Percentiles rank a stretch among this genome's conserved stretches.
phyloP scores from a whole-genome alignment of 92 coral and sea anemone species.

The Blastomussa wellsi region DNA sequence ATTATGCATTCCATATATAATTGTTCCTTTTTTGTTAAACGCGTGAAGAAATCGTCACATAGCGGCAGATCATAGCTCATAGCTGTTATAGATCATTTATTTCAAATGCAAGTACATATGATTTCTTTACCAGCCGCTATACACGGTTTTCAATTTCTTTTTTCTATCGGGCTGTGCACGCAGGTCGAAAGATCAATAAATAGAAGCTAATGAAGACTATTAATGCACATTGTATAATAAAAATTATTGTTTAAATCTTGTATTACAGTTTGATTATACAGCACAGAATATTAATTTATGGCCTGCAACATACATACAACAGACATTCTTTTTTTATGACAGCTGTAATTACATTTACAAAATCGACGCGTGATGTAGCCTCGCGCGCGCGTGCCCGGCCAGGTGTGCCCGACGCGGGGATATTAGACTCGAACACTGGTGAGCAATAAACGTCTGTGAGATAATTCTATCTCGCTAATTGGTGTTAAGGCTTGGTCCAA shows the following conservation, averaged over 20 bases:
- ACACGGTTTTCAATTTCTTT: neutral
- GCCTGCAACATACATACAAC: neutral
- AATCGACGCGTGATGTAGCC: neutral
- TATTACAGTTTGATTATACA: neutral
- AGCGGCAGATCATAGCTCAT: neutral
- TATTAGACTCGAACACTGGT: no score
- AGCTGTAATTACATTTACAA: neutral
- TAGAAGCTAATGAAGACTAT: neutral
- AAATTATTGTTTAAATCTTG: neutral
- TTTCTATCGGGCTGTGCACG: neutral
- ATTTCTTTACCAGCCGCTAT: neutral
- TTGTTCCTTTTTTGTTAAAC: neutral
- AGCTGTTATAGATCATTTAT: neutral
- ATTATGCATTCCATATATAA: neutral
- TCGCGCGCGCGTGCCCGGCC: neutral
- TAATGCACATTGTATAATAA: neutral
- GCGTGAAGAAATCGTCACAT: neutral
- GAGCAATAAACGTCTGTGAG: no score
- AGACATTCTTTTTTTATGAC: neutral
- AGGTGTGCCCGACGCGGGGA: neutral
- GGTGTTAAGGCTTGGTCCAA: no score
- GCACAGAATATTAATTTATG: neutral
- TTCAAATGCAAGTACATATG: neutral
- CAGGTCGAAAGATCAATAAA: neutral
- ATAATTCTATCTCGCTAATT: no score